Evolutionary conservation across 2,113 vertebrate genomes (phyloP), one percentile per base, ranked within the genome.

Genomic region (Hippocampus zosterae): DNA sequence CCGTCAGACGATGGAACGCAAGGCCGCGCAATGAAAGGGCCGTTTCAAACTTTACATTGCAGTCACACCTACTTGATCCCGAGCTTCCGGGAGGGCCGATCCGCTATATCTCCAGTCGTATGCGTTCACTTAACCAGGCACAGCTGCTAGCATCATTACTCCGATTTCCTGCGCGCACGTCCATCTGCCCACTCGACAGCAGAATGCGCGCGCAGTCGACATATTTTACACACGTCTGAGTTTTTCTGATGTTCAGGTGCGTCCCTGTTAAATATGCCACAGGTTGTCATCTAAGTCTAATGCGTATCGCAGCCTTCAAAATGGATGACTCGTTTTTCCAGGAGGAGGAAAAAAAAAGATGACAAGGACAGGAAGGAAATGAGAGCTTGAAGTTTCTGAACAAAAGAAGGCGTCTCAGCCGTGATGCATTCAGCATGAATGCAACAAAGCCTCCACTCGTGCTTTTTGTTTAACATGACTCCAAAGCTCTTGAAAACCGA

Each of bases 61-160:
- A 75, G 77, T 59, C 71, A 62, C 65, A 72, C 73, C 60, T 48
- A 84, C 76, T 73, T 80, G 87, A 90, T 87, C 84, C 81, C 79
- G 48, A 84, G 79, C 88, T 84, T 76, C 84, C 74, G 81, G 65
- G 72, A 84, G 81, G 75, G 80, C 78, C 19, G 80, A 82, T 81
- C 75, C 77, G 74, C 71, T 74, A 75, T 80, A 89, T 82, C 85
- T 84, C 66, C 81, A 84, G 81, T 82, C 85, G 81, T 86, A 84
- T 91, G 87, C 84, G 81, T 91, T 90, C 89, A 87, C 89, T 90
- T 92, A 88, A 78, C 80, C 75, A 88, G 68, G 68, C 83, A 77
- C 91, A 91, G 90, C 90, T 92, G 91, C 88, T 91, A 87, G 83
- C 85, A 67, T 85, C 84, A 89, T 89, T 88, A 89, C 77, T 81